A percentile compares a stretch with the other conserved stretches of the same genome.
Evolutionary conservation across 2,113 vertebrate species (phyloP).

Genomic region (Ochotona princeps): DNA sequence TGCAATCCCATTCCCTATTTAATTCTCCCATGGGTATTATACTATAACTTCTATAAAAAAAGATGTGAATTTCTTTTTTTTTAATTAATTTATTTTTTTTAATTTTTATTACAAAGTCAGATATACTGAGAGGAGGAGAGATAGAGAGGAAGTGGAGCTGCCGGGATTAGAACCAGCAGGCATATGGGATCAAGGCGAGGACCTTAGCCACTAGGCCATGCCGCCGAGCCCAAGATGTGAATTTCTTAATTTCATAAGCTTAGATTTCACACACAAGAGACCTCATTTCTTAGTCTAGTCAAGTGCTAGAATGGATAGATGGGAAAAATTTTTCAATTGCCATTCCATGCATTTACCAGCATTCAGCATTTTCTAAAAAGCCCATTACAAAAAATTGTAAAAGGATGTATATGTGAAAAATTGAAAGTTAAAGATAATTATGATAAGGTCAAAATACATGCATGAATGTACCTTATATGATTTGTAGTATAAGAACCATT

Average conservation of each 20-base stretch:
- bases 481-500: constrained; percentile 33
- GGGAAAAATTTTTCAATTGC: not conserved
- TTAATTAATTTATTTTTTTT: too few species aligned
- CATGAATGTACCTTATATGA: not conserved
- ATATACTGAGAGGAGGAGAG: not conserved
- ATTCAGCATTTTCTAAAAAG: constrained; percentile 23
- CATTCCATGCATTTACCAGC: constrained; percentile 1
- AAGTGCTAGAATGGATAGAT: not conserved
- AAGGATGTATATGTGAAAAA: constrained; percentile 18
- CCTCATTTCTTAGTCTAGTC: not conserved
- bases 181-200: too few species aligned
- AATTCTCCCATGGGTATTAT: not conserved
- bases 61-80: not conserved
- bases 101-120: too few species aligned
- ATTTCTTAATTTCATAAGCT: not conserved
- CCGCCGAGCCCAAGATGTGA: too few species aligned
- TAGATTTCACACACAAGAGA: constrained; percentile 6
- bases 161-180: too few species aligned
- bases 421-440: constrained; percentile 40
- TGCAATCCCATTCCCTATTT: not conserved
- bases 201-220: too few species aligned
- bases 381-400: constrained; percentile 32
- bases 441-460: not conserved
- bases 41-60: not conserved
- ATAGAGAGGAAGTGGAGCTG: too few species aligned